phyloP scores from a whole-genome alignment of 2,113 vertebrate genomes.

The Pedionomus torquatus region DNA sequence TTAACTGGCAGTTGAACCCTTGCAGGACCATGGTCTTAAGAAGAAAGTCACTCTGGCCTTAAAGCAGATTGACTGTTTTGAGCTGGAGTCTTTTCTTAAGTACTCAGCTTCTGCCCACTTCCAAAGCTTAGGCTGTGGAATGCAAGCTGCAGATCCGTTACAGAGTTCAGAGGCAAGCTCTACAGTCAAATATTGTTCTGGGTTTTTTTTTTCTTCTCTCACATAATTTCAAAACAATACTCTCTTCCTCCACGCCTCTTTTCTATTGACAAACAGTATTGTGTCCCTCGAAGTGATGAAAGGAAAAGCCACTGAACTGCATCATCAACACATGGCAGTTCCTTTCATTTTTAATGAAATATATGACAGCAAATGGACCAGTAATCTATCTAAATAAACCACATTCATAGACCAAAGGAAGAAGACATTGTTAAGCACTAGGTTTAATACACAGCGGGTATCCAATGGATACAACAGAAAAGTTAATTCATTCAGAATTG shows the following conservation, averaged over 20 bases:
- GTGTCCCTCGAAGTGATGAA: background rate
- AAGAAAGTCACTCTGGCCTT: background rate
- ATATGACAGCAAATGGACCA: constrained; percentile 14
- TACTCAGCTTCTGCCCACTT: background rate
- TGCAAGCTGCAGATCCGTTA: background rate
- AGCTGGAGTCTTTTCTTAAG: background rate
- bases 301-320: constrained; percentile 26
- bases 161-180: background rate
- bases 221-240: background rate
- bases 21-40: background rate
- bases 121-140: background rate
- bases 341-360: constrained; percentile 49
- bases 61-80: background rate
- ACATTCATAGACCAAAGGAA: constrained; percentile 18
- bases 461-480: constrained; percentile 62
- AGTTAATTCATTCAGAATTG: constrained; percentile 62
- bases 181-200: background rate
- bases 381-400: constrained; percentile 24
- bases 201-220: background rate
- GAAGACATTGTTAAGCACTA: constrained; percentile 26
- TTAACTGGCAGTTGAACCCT: background rate
- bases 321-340: constrained; percentile 17
- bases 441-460: constrained; percentile 54
- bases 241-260: background rate
- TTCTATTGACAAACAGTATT: background rate